These are phyloP conservation scores for Erebia palarica DNA, from an alignment of 2,888 invertebrate species.

Conservation along the genomic window DNA sequence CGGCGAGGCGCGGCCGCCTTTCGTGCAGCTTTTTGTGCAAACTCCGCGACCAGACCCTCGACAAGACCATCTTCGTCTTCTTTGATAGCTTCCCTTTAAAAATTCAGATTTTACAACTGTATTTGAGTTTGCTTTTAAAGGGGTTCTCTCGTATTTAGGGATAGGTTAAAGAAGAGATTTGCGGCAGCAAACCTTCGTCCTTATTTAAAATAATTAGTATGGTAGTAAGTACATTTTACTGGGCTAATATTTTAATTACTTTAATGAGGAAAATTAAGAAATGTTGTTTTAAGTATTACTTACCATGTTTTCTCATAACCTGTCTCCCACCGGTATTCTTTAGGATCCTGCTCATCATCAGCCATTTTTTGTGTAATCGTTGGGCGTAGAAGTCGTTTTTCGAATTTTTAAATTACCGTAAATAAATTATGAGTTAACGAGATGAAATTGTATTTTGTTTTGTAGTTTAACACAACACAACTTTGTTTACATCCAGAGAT, in stretches of 20 bases:
- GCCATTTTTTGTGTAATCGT: constrained; percentile 75
- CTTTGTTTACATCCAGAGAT: too few species aligned
- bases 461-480: too few species aligned
- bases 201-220: too few species aligned
- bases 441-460: too few species aligned
- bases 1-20: constrained; percentile 87
- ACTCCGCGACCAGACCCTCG: constrained; percentile 94
- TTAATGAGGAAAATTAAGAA: too few species aligned
- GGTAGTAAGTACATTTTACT: too few species aligned
- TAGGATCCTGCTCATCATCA: constrained; percentile 92
- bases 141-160: too few species aligned
- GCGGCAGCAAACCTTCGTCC: too few species aligned
- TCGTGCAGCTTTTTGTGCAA: constrained; percentile 94
- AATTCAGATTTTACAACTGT: background rate
- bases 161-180: too few species aligned
- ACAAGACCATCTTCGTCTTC: constrained; percentile 97
- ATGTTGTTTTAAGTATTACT: constrained; percentile 38
- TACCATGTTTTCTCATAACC: constrained; percentile 98
- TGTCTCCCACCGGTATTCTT: constrained; percentile 97
- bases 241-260: too few species aligned
- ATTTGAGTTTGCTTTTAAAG: too few species aligned
- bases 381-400: background rate
- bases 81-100: constrained; percentile 93
- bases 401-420: background rate
- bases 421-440: background rate